Evolutionary conservation across 2,888 invertebrate species (phyloP), one percentile per base, ranked within the genome.

Genomic region (Coelopa pilipes): DNA sequence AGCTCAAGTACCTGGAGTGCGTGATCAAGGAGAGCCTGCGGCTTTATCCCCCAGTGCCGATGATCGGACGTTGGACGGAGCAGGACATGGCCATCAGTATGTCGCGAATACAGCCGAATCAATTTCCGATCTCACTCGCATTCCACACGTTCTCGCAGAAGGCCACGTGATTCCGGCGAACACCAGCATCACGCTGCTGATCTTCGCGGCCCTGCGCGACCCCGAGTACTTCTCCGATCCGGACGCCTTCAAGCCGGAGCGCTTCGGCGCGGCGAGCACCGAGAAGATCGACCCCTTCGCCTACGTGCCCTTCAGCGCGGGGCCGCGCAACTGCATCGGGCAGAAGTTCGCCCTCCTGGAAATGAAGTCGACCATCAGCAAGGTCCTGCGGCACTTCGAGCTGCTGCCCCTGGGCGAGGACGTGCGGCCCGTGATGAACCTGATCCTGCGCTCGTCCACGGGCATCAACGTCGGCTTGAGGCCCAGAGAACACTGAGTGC

Each of bases 11-110:
- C 75, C 86, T 93, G 72, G 92, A 92, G 77, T 90, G 90, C 78
- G 92, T 92, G 66, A 90, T 93, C 57, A 93, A 92, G 81, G 93
- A 93, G 82, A 88, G 91, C 0, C 79, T 93, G 74, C 87, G 93
- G 50, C 80, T 93, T 0, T 92, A 89, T 79, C 93, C 93, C 0
- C 91, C 92, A 67, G 91, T 93, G 13, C 91, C 91, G 47, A 89
- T 91, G 13, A 89, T 93, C 66, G 89, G 90, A 9, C 89, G 93
- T 66, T 81, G 76, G 11, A 76, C 92, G 17, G 86, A 87, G 0
- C 89, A 90, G 78, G 89, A 90, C 75, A 1, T 82, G 91, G n/a
- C 82, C 83, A 68, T 80, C 92, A 77, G 92, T 91, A 85, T 53
- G 50, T 15, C 1, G 34, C 15, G 12, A 45, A 19, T 34, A 2